Base-by-base conservation (phyloP, 2,888 invertebrate species). In the Trissolcus japonicus region DNA sequence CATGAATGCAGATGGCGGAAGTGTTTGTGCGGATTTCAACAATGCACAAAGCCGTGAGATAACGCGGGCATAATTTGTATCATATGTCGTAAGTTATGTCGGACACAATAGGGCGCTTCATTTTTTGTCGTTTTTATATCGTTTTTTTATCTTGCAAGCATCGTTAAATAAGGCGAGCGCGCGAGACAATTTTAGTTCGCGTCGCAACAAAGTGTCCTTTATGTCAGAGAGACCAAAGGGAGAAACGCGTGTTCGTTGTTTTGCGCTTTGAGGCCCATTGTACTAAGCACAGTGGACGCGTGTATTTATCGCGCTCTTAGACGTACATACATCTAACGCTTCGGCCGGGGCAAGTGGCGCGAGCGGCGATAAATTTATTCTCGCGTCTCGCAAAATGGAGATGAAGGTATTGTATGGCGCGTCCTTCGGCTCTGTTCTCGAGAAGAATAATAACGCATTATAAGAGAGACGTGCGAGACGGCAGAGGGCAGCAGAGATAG, bases 361-460 rank as follows among this genome's bases (percentile, higher is more conserved):
- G 78, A 74, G 60, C 72, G 79, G 78, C 79, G 79, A 81, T 81
- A 81, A 82, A 83, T 82, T 79, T 79, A 76, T 76, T 83, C 80
- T 83, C 84, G 81, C 82, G 81, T 80, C 76, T 66, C 79, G 77
- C 79, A 80, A 81, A 84, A 83, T 82, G 81, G 79, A 83, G 82
- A 81, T 82, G 80, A 82, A 80, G 81, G 82, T 83, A 85, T 84
- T 85, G 84, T 84, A 79, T 80, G 67, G 71, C 65, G 77, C 69
- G 79, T 81, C 75, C 80, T 80, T 82, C 80, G 82, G 80, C 82
- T 83, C 79, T 76, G 66, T 50, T 16, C 54, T 76, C 63, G 81
- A 76, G 79, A 80, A 79, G 83, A 85, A 84, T 84, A 85, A 84
- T 84, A 82, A 83, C 82, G 80, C 80, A 72, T 76, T 71, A 78